Evolutionary conservation across 1,140 invertebrate species (phyloP).

Genomic region (Dicyema japonicum): DNA sequence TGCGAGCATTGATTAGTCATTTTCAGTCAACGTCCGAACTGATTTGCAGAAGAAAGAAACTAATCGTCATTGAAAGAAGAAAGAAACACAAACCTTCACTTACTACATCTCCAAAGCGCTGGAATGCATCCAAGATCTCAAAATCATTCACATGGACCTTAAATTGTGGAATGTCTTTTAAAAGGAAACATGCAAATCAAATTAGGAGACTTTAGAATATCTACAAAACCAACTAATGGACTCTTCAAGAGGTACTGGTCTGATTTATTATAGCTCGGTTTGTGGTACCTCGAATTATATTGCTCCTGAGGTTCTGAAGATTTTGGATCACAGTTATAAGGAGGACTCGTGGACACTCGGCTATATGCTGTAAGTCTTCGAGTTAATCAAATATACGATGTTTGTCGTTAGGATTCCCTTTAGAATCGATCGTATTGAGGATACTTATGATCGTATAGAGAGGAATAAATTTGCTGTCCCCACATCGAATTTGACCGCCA

Average conservation of each 20-base stretch:
- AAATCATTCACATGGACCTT: slow-evolving; percentile 15
- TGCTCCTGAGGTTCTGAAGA: slow-evolving; percentile 18
- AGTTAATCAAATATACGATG: slow-evolving; percentile 12
- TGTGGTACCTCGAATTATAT: slow-evolving; percentile 22
- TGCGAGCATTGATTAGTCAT: too few species aligned
- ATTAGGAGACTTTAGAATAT: slow-evolving; percentile 18
- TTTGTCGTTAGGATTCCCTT: slow-evolving; percentile 17
- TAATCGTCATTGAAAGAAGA: slow-evolving; percentile 6
- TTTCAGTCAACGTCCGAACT: slow-evolving; percentile 2
- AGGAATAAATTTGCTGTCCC: slow-evolving; percentile 13
- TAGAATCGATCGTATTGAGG: slow-evolving; percentile 15
- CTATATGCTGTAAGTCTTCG: slow-evolving; percentile 15
- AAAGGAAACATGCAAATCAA: slow-evolving; percentile 17
- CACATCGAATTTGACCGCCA: slow-evolving; percentile 9
- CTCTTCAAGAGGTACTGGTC: slow-evolving; percentile 4
- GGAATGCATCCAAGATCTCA: slow-evolving; percentile 5
- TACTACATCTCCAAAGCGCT: background rate
- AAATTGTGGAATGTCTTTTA: slow-evolving; percentile 20
- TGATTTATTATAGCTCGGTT: slow-evolving; percentile 10
- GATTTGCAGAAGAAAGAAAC: background rate
- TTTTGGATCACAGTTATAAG: slow-evolving; percentile 15
- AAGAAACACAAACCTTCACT: too few species aligned
- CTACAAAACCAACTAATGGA: slow-evolving; percentile 15
- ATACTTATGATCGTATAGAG: slow-evolving; percentile 16
- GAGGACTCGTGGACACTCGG: slow-evolving; percentile 20